phyloP scores from a whole-genome alignment of 2,113 vertebrate genomes.

The Aplodontia rufa region DNA sequence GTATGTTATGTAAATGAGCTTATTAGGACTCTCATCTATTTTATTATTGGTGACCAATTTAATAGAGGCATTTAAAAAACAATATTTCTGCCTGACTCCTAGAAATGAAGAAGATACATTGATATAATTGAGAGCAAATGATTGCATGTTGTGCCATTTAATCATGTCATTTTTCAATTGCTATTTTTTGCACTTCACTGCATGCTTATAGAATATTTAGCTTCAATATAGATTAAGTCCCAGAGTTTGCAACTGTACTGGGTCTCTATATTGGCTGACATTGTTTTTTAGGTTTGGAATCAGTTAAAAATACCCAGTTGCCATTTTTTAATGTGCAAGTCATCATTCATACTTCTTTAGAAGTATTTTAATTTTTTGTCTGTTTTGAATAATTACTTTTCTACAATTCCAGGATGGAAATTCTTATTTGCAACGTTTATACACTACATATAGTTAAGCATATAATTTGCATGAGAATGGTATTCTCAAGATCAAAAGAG shows the following conservation, averaged over 20 bases:
- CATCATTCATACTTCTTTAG: slow-evolving; percentile 77
- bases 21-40: slow-evolving; percentile 90
- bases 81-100: slow-evolving; percentile 90
- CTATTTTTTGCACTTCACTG: slow-evolving; percentile 88
- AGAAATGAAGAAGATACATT: slow-evolving; percentile 90
- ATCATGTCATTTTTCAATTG: slow-evolving; percentile 92
- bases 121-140: slow-evolving; percentile 91
- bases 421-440: slow-evolving; percentile 52
- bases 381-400: slow-evolving; percentile 71
- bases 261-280: slow-evolving; percentile 71
- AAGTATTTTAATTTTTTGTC: slow-evolving; percentile 61
- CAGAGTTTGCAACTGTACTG: slow-evolving; percentile 76
- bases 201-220: slow-evolving; percentile 88
- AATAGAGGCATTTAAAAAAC: slow-evolving; percentile 92
- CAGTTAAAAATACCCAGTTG: slow-evolving; percentile 77
- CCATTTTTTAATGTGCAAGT: slow-evolving; percentile 75
- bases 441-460: slow-evolving; percentile 26
- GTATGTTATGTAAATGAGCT: slow-evolving; percentile 88
- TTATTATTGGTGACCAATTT: slow-evolving; percentile 91
- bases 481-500: slow-evolving; percentile 2
- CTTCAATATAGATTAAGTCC: slow-evolving; percentile 86
- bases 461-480: neutral
- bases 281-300: slow-evolving; percentile 84
- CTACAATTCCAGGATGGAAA: slow-evolving; percentile 55
- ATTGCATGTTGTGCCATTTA: slow-evolving; percentile 90